phyloP scores from a whole-genome alignment of 2,797 vertebrate genomes.

The Gymnothorax reevesii region DNA sequence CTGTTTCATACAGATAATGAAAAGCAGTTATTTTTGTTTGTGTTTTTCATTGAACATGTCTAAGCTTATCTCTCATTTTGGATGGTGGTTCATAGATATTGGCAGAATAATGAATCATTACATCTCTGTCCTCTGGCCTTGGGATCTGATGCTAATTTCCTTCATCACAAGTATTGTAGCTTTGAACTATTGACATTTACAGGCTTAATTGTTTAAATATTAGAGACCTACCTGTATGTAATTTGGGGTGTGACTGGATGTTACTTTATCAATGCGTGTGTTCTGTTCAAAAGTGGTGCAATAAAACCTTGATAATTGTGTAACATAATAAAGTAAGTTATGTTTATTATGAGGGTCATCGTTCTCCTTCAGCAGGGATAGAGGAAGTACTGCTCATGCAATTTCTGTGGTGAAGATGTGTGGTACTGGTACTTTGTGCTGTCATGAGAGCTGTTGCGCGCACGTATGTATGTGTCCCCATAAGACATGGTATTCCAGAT shows the following conservation, averaged over 20 bases:
- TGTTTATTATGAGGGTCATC: background rate
- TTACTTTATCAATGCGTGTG: slow-evolving; percentile 34
- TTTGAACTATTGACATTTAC: slow-evolving; percentile 55
- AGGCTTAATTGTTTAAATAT: slow-evolving; percentile 49
- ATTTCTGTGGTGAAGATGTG: background rate
- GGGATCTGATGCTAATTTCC: slow-evolving; percentile 53
- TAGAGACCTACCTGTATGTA: slow-evolving; percentile 44
- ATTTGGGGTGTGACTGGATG: slow-evolving; percentile 43
- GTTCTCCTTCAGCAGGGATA: background rate
- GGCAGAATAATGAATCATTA: background rate
- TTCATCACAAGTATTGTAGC: slow-evolving; percentile 47
- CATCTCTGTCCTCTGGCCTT: background rate
- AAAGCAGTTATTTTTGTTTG: background rate
- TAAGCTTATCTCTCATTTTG: background rate
- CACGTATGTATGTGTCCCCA: too few species aligned
- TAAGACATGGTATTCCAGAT: too few species aligned
- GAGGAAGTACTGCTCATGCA: background rate
- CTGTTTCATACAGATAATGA: background rate
- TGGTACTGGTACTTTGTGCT: background rate
- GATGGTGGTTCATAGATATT: background rate
- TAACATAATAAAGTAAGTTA: slow-evolving; percentile 10
- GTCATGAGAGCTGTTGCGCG: background rate
- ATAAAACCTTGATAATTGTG: slow-evolving; percentile 34
- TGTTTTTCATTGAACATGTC: background rate
- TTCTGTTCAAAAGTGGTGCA: slow-evolving; percentile 17